phyloP scores from a whole-genome alignment of 2,888 invertebrate species.

The Latrodectus elegans region DNA sequence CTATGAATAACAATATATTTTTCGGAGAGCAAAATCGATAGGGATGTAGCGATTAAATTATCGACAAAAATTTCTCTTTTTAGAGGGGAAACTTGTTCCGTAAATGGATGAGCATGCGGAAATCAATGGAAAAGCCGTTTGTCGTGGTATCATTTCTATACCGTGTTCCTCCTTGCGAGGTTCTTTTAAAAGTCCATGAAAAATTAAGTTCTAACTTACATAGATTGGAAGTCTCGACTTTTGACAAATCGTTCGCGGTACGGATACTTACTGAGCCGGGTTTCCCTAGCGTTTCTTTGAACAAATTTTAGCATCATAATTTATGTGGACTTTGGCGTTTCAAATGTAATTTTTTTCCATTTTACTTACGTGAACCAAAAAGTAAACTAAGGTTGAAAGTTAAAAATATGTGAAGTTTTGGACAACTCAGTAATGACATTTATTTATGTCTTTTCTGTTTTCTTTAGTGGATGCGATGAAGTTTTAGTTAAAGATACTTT shows the following conservation, averaged over 20 bases:
- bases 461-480: too few species aligned
- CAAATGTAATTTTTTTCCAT: neutral
- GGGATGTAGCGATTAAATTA: constrained; percentile 42
- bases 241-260: constrained; percentile 61
- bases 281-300: constrained; percentile 32
- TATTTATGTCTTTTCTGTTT: constrained; percentile 8
- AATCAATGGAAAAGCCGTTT: constrained; percentile 55
- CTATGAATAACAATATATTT: too few species aligned
- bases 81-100: constrained; percentile 36
- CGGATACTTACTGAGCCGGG: constrained; percentile 26
- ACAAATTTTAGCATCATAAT: constrained; percentile 22
- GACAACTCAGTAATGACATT: neutral
- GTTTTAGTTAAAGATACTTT: too few species aligned
- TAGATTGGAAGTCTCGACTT: constrained; percentile 34
- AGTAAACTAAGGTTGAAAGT: too few species aligned
- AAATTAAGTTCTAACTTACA: constrained; percentile 62
- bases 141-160: constrained; percentile 30
- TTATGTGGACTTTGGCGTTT: constrained; percentile 31
- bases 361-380: too few species aligned
- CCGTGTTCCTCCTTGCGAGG: constrained; percentile 28
- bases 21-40: constrained; percentile 25
- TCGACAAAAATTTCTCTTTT: constrained; percentile 33
- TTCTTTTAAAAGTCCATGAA: constrained; percentile 52
- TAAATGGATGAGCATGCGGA: constrained; percentile 43
- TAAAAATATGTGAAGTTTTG: neutral